These are phyloP conservation scores for Scomber scombrus DNA, from an alignment of 2,113 vertebrate species.

Conservation along the genomic window DNA sequence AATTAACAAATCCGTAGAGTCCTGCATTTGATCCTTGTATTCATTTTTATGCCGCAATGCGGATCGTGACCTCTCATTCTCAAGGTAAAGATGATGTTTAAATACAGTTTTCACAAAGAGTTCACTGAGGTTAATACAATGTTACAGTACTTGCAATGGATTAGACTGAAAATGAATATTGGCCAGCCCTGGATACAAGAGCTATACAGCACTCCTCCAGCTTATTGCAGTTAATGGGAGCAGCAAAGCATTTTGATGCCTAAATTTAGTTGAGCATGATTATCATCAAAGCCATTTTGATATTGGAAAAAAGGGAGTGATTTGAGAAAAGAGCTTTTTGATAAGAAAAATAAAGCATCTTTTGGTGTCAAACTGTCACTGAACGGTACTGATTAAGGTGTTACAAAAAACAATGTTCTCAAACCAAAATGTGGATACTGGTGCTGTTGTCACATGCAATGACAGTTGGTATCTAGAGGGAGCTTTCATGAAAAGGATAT, in stretches of 20 bases:
- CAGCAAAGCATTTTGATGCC: constrained; percentile 58
- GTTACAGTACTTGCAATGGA: constrained; percentile 21
- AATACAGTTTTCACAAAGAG: constrained; percentile 35
- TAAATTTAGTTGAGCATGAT: constrained; percentile 77
- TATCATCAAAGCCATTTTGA: constrained; percentile 67
- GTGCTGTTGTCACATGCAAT: constrained; percentile 58
- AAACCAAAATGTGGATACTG: constrained; percentile 29
- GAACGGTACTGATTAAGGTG: constrained; percentile 58
- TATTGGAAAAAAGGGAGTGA: constrained; percentile 57
- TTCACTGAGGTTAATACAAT: constrained; percentile 41
- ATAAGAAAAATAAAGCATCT: constrained; percentile 55
- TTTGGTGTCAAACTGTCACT: constrained; percentile 77
- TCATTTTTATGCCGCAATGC: constrained; percentile 21
- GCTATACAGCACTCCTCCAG: neutral
- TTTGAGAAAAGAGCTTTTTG: constrained; percentile 55
- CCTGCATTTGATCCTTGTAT: constrained; percentile 54
- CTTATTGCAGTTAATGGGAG: constrained; percentile 35
- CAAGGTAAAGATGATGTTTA: constrained; percentile 36
- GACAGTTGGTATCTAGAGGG: constrained; percentile 59
- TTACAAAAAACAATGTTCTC: constrained; percentile 31
- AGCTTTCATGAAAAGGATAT: constrained; percentile 43
- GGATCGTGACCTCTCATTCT: constrained; percentile 42
- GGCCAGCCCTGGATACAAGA: constrained; percentile 26
- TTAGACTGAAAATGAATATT: constrained; percentile 22
- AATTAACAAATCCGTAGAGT: constrained; percentile 57